Percentiles rank a stretch among this genome's conserved stretches.
Evolutionary conservation across 2,888 invertebrate genomes (phyloP).

Genomic region (Cephus sareptanus): DNA sequence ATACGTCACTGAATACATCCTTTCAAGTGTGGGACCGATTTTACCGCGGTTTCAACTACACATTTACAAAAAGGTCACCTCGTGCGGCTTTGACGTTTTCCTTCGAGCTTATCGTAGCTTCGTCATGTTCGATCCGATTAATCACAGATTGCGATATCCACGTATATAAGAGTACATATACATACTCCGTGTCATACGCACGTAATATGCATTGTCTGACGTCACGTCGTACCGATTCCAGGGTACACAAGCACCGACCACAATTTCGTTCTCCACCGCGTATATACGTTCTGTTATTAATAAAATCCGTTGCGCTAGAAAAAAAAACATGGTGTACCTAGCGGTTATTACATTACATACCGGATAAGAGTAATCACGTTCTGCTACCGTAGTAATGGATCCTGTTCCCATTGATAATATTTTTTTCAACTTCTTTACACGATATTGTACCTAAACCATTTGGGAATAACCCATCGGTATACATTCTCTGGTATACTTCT

Average conservation of each 20-base stretch:
- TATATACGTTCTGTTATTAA: not conserved
- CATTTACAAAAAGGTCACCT: not conserved
- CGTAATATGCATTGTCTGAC: not conserved
- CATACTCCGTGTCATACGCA: not conserved
- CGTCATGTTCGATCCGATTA: constrained; percentile 1
- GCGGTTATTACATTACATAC: not conserved
- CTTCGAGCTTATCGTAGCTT: not conserved
- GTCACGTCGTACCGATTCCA: not conserved
- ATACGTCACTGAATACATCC: not conserved
- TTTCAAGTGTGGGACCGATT: not conserved
- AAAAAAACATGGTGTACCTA: not conserved
- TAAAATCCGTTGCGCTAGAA: not conserved
- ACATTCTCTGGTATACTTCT: not conserved
- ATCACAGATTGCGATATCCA: not conserved
- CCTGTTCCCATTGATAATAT: not conserved
- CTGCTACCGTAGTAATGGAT: not conserved
- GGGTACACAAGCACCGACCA: not conserved
- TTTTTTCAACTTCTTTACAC: not conserved
- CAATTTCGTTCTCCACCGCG: not conserved
- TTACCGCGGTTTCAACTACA: not conserved
- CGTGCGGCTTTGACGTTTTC: not conserved
- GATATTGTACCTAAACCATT: not conserved
- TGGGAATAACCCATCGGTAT: not conserved
- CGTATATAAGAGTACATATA: not conserved
- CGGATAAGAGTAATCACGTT: not conserved